Base-by-base conservation (phyloP, 1,140 invertebrate species). In the Dreissena rostriformis region DNA sequence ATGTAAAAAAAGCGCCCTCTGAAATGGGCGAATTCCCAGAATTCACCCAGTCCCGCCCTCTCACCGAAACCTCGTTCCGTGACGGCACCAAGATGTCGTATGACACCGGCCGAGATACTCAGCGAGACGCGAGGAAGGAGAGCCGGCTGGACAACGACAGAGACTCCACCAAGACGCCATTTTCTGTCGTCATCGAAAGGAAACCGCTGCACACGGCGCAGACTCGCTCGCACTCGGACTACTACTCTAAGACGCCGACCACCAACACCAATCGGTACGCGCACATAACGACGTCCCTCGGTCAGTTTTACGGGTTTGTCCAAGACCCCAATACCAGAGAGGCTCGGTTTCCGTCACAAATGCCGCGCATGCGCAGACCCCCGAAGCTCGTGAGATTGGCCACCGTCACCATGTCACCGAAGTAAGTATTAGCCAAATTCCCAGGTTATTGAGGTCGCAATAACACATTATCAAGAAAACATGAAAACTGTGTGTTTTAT, bases 351-450 rank as follows among this genome's bases (percentile, higher is more conserved):
- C 79, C 28, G 52, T 22, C 71, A 29, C 66, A 68, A 26, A 75
- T 65, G 52, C 65, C 14, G 19, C 22, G 81, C n/a, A 51, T 70
- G 63, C 39, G 81, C 12, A 52, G 81, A 70, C 81, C 81, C 51
- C 81, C 81, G 17, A 83, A 83, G 24, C 71, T 83, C 11, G 73
- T 83, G n/a, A 57, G 81, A 10, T 66, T 83, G 12, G 81, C 81
- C 7, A 83, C 81, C 17, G 81, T 83, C 5, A 83, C 81, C 11
- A 83, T 83, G 81, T 83, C 81, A 66, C 81, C 81, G 61, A 83
- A 83, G 81, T 83, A 83, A 75, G 81, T 83, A 39, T 5, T 39
- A 39, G 39, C 39, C 8, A 2, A 39, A 39, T 39, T 39, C 39
- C 39, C 39, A 39, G 39, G 8, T 39, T 39, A 39, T 39, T 39